Percentiles rank a stretch among this genome's conserved stretches.
Conservation (phyloP, 2,797 vertebrate genomes). For the Malacoraja senta region DNA sequence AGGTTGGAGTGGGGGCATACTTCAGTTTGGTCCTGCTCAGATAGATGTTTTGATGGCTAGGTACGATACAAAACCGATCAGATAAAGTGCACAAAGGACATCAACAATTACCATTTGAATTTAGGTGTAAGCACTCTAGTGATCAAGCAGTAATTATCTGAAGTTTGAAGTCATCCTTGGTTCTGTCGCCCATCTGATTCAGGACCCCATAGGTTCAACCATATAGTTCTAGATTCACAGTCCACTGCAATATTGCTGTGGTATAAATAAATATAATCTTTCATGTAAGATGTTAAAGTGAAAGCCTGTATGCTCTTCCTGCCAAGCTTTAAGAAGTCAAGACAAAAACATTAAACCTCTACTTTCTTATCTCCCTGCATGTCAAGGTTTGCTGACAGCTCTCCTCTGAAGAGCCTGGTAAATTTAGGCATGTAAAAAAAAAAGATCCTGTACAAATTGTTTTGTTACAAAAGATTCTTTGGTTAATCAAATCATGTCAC, state of each 20-base stretch:
- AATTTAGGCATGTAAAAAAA: no score
- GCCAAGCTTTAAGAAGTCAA: not conserved
- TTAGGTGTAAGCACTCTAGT: not conserved
- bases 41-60: constrained; percentile 5
- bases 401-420: no score
- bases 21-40: no score
- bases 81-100: not conserved
- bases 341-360: no score
- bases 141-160: not conserved
- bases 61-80: not conserved
- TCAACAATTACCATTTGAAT: not conserved
- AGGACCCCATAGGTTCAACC: not conserved
- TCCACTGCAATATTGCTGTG: not conserved
- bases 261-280: not conserved
- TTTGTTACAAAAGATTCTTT: no score
- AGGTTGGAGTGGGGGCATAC: no score
- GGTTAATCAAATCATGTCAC: not conserved
- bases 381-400: no score
- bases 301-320: not conserved
- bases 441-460: no score
- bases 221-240: not conserved
- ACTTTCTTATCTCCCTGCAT: no score
- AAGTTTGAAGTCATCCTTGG: not conserved
- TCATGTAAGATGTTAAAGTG: not conserved
- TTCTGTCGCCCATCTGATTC: not conserved